Conservation (phyloP, 2,797 vertebrate genomes). For the Parauchenoglanis ngamensis region DNA sequence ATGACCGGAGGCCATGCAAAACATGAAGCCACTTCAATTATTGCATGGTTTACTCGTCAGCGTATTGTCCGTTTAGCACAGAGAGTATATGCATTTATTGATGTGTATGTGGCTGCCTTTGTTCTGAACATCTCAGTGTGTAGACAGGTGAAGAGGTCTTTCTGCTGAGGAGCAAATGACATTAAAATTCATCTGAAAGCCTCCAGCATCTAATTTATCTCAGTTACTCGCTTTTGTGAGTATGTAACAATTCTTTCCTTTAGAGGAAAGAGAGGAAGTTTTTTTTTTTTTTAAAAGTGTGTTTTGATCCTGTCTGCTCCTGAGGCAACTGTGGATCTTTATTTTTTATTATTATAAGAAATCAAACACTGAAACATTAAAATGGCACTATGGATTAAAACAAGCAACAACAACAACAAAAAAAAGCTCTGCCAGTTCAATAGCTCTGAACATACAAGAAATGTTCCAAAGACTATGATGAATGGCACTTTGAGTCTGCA, state of each 20-base stretch:
- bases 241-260: constrained; percentile 1
- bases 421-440: neutral
- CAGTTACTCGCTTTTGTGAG: constrained; percentile 30
- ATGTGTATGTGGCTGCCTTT: constrained; percentile 15
- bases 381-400: constrained; percentile 15
- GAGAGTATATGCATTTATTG: neutral
- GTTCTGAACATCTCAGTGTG: constrained; percentile 14
- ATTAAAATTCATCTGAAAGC: constrained; percentile 57
- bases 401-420: neutral
- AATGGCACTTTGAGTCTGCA: neutral
- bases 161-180: constrained; percentile 45
- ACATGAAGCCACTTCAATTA: constrained; percentile 39
- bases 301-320: constrained; percentile 10
- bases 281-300: neutral
- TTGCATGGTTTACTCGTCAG: constrained; percentile 9
- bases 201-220: constrained; percentile 50
- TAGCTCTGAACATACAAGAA: neutral
- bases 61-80: constrained; percentile 31
- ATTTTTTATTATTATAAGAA: neutral
- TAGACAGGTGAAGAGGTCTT: constrained; percentile 28
- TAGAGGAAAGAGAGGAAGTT: neutral
- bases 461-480: constrained; percentile 13
- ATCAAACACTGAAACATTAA: constrained; percentile 28
- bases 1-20: constrained; percentile 24
- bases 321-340: neutral